Percentiles rank a stretch among this genome's conserved stretches.
These are phyloP conservation scores for Synergus itoensis DNA, from an alignment of 2,888 invertebrate species.

Conservation along the genomic window DNA sequence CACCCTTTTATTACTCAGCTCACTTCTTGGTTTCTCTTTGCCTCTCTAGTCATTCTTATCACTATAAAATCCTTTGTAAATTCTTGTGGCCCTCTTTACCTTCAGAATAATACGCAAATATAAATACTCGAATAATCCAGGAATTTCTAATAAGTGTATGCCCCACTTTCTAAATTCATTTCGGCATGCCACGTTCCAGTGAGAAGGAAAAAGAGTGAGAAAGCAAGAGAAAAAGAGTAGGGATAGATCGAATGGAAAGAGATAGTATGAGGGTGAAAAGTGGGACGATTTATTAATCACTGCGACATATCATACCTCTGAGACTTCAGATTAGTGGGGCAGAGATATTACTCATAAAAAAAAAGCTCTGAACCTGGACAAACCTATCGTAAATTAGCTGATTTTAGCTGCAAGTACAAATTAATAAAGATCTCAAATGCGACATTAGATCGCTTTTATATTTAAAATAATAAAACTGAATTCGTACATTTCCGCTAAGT, in stretches of 20 bases:
- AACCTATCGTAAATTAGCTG: not conserved
- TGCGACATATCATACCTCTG: not conserved
- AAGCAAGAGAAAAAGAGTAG: not conserved
- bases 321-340: not conserved
- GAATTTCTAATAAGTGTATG: constrained; percentile 69
- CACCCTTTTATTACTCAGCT: constrained; percentile 34
- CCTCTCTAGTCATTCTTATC: constrained; percentile 36
- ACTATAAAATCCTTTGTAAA: constrained; percentile 42
- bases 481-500: too few relatives aligned
- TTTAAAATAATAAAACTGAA: too few relatives aligned
- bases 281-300: not conserved
- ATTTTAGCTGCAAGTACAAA: too few relatives aligned
- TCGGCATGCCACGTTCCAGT: constrained; percentile 55
- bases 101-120: constrained; percentile 49
- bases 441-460: too few relatives aligned
- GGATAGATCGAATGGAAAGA: not conserved
- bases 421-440: too few relatives aligned
- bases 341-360: not conserved
- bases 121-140: constrained; percentile 61
- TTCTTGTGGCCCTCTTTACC: constrained; percentile 45
- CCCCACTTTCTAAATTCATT: constrained; percentile 63
- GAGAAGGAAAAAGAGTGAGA: not conserved
- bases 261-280: not conserved
- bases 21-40: constrained; percentile 26
- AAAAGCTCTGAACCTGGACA: not conserved